Conservation (phyloP, 2,113 vertebrate species). For the Mormyrus iriodes region DNA sequence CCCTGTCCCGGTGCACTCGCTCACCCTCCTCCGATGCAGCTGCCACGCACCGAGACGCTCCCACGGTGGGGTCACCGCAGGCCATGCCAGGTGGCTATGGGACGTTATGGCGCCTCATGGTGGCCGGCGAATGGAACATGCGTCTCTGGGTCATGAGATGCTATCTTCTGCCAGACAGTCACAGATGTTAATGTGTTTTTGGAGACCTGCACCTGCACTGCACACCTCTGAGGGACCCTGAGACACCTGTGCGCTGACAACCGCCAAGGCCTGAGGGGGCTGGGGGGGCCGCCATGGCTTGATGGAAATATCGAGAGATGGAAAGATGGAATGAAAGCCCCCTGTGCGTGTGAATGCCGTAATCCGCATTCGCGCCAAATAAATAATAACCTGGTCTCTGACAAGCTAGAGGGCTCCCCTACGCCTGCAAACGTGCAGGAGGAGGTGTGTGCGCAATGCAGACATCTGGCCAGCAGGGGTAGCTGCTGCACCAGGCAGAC, state of each 20-base stretch:
- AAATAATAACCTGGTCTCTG: background rate
- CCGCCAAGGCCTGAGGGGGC: background rate
- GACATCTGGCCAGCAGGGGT: slow-evolving; percentile 18
- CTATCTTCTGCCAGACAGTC: background rate
- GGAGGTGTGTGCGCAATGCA: background rate
- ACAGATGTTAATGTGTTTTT: background rate
- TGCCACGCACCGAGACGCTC: background rate
- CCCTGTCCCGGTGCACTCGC: background rate
- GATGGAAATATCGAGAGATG: background rate
- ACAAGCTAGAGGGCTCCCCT: background rate
- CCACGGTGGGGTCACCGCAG: background rate
- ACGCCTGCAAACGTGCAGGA: background rate
- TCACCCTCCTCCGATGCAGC: background rate
- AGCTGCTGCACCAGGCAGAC: slow-evolving; percentile 20
- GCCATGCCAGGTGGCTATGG: background rate
- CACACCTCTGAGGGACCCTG: background rate
- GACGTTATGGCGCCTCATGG: background rate
- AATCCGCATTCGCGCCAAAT: too few relatives aligned
- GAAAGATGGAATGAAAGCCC: background rate
- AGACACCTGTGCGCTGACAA: background rate
- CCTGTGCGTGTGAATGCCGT: background rate
- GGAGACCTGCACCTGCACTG: background rate
- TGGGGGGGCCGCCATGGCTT: background rate
- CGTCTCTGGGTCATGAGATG: background rate
- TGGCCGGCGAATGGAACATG: background rate